These are phyloP conservation scores for Sminthopsis crassicaudata DNA, from an alignment of 2,113 vertebrate genomes.

Conservation along the genomic window DNA sequence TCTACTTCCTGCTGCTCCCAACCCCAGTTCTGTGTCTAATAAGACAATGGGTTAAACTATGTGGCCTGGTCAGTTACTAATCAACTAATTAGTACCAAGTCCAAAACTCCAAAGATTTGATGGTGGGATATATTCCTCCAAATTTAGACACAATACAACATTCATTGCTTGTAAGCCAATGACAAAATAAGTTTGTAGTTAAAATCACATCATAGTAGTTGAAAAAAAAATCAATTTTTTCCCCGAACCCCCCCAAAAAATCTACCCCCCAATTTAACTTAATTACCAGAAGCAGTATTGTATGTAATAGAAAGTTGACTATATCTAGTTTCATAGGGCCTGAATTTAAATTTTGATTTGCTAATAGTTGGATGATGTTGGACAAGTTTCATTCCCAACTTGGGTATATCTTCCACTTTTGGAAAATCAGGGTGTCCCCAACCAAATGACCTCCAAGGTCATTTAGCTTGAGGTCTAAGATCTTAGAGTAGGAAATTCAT, in stretches of 20 bases:
- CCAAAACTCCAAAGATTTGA: no score
- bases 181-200: background rate
- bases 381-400: background rate
- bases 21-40: background rate
- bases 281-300: no score
- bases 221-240: constrained; percentile 92
- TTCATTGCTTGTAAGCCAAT: background rate
- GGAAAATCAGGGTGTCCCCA: background rate
- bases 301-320: no score
- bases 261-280: no score
- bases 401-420: background rate
- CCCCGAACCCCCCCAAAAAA: constrained; percentile 82
- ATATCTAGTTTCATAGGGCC: background rate
- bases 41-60: background rate
- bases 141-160: background rate
- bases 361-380: background rate
- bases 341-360: background rate
- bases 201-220: constrained; percentile 92
- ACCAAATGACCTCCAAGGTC: background rate
- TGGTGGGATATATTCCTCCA: background rate
- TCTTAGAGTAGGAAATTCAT: constrained; percentile 90
- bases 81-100: no score
- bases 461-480: constrained; percentile 82
- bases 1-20: background rate
- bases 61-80: background rate